phyloP scores from a whole-genome alignment of 2,888 invertebrate genomes.

The Minunthozetes semirufus region DNA sequence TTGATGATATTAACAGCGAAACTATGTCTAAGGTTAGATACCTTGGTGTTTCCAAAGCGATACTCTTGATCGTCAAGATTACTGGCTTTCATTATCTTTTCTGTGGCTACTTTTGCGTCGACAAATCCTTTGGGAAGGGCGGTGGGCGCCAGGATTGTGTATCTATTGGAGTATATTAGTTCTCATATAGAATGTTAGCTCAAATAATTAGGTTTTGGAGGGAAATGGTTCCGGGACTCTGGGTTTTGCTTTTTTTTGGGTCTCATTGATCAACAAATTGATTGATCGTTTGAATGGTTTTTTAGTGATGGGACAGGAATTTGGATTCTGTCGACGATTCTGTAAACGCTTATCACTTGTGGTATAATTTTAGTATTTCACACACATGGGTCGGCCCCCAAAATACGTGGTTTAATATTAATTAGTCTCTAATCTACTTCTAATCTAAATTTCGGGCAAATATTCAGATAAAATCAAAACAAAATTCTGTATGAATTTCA shows the following conservation, averaged over 20 bases:
- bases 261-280: background rate
- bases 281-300: too few species aligned
- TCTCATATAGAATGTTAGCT: conserved; percentile 6
- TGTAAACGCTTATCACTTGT: too few species aligned
- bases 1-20: background rate
- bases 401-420: too few species aligned
- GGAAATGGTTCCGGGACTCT: background rate
- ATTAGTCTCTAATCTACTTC: too few species aligned
- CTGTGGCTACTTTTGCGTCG: conserved; percentile 52
- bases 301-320: too few species aligned
- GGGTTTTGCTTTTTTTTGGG: background rate
- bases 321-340: too few species aligned
- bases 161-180: conserved; percentile 39
- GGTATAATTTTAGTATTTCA: too few species aligned
- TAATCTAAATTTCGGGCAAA: too few species aligned
- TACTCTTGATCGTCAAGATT: conserved; percentile 86
- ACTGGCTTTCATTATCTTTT: conserved; percentile 65
- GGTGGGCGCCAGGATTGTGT: conserved; percentile 44
- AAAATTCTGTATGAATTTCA: too few species aligned
- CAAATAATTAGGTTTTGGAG: background rate
- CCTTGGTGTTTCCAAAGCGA: conserved; percentile 53
- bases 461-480: too few species aligned
- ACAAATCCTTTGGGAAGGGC: conserved; percentile 51
- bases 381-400: too few species aligned
- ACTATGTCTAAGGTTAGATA: background rate